Evolutionary conservation across 2,888 invertebrate genomes (phyloP), one percentile per base, ranked within the genome.

Genomic region (Agapetus fuscipes): DNA sequence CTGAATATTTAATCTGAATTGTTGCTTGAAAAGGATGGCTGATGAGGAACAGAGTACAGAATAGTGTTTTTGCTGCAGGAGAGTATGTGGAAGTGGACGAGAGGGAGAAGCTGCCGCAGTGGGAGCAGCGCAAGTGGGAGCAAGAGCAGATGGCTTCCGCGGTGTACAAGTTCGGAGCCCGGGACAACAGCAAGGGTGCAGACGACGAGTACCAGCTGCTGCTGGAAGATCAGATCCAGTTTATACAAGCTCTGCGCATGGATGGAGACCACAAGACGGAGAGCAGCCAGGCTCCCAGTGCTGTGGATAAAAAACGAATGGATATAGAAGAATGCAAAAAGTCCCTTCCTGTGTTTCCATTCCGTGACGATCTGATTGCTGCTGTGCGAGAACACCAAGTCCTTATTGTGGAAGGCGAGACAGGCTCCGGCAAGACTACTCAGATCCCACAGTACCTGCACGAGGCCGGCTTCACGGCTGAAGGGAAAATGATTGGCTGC

Each of bases 391-490:
- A 86, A 48, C 84, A 89, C 63, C 89, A 90, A 65, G 76, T 93
- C 48, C 66, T 97, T 15, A 96, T 97, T 51, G 89, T 97, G 45
- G 95, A 95, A 68, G 98, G 98, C 37, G 96, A 97, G 69, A 98
- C 97, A 4, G 98, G 98, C 0, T 95, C 94, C 9, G 97, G 97
- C 3, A 98, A 98, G 74, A 98, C 97, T 0, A 98, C 98, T 6
- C 97, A 98, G 70, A 90, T 98, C 51, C 97, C 97, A 0, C 97
- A 98, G 61, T 97, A 97, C 64, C 71, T 98, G 7, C 82, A 94
- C 59, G 95, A 98, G 57, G 86, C 94, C 31, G 97, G 90, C 2
- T 91, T 84, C 54, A 85, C 87, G 2, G 66, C 76, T 34, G 80
- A 83, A 56, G 82, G 78, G 25, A 90, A 88, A 66, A 83, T 84